Conservation (phyloP, 2,113 vertebrate species). For the Malurus alboscapulatus region DNA sequence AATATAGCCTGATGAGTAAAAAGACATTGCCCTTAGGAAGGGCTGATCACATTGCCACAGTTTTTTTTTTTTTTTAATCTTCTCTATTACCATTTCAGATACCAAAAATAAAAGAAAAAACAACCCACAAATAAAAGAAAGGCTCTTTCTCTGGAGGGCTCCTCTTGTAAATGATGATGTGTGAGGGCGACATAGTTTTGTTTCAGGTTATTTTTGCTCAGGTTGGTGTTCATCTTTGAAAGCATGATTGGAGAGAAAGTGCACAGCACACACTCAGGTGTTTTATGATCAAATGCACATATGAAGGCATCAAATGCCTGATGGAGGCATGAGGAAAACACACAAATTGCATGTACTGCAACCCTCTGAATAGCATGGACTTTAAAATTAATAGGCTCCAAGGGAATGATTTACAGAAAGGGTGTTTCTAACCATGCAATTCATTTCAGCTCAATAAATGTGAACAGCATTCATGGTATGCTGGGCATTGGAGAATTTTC, state of each 20-base stretch:
- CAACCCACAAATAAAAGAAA: background rate
- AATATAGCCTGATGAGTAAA: slow-evolving; percentile 61
- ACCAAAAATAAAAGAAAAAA: background rate
- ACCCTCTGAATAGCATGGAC: background rate
- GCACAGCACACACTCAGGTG: background rate
- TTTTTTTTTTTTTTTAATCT: background rate
- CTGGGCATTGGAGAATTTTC: background rate
- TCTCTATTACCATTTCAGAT: background rate
- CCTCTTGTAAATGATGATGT: background rate
- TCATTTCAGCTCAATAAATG: background rate
- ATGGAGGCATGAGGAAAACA: background rate
- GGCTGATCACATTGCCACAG: slow-evolving; percentile 24
- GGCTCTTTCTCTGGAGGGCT: background rate
- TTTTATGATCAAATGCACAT: background rate
- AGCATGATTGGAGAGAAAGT: background rate
- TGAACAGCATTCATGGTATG: background rate
- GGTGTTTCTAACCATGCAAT: background rate
- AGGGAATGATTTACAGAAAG: background rate
- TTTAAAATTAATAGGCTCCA: background rate
- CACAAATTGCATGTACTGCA: background rate
- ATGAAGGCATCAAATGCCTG: too few species aligned
- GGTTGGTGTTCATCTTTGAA: background rate
- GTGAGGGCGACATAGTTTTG: background rate
- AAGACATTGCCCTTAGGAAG: slow-evolving; percentile 57
- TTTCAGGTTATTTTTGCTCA: slow-evolving; percentile 14